These are phyloP conservation scores for Mylabris sibirica DNA, from an alignment of 2,888 invertebrate species.

Conservation along the genomic window DNA sequence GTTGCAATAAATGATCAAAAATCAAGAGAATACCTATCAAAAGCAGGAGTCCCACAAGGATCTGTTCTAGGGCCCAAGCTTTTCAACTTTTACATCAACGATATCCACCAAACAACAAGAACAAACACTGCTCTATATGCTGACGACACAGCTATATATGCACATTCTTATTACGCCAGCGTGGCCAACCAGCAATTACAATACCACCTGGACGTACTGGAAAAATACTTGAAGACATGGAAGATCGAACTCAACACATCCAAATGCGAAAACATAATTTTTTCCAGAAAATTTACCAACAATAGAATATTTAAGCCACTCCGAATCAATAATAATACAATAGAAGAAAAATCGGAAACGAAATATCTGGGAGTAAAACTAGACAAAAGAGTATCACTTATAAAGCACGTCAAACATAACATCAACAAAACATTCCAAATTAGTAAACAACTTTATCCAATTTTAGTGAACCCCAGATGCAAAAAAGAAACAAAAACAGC, in stretches of 20 bases:
- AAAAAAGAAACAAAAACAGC: not conserved
- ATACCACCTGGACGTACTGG: too few relatives aligned
- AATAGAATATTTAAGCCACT: constrained; percentile 7
- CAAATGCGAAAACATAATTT: not conserved
- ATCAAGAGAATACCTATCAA: not conserved
- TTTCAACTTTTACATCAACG: not conserved
- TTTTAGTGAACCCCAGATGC: not conserved
- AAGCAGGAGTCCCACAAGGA: constrained; percentile 11
- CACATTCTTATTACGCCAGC: too few relatives aligned
- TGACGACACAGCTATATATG: too few relatives aligned
- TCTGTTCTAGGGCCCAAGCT: constrained; percentile 6
- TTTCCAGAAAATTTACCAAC: not conserved
- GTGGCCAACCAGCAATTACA: too few relatives aligned
- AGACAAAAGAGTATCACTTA: not conserved
- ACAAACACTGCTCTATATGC: not conserved
- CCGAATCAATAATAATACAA: not conserved
- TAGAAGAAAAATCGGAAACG: not conserved
- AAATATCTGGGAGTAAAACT: not conserved
- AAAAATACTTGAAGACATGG: too few relatives aligned
- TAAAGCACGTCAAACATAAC: not conserved
- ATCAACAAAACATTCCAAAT: not conserved
- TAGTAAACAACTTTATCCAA: not conserved
- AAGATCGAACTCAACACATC: too few relatives aligned
- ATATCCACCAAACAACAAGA: not conserved
- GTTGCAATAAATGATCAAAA: not conserved